Evolutionary conservation across 2,113 vertebrate species (phyloP).

Genomic region (Pelvicachromis taeniatus): DNA sequence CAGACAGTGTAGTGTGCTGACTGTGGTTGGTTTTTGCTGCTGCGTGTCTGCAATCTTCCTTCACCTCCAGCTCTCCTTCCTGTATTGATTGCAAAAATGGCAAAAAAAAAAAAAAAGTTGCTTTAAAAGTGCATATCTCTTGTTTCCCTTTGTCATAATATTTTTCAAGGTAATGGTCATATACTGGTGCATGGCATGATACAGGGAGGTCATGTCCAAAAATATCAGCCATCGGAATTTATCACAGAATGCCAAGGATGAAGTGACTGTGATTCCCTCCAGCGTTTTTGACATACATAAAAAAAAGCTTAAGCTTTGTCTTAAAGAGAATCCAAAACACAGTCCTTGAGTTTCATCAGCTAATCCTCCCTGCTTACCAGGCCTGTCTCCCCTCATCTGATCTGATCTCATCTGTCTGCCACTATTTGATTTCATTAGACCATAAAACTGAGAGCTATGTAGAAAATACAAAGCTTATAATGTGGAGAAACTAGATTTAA

Average conservation of each 20-base stretch:
- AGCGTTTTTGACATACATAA: background rate
- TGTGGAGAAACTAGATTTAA: background rate
- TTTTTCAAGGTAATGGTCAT: slow-evolving; percentile 19
- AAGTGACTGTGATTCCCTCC: background rate
- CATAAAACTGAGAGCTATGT: background rate
- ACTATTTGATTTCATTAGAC: background rate
- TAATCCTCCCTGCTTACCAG: background rate
- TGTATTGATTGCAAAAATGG: slow-evolving; percentile 11
- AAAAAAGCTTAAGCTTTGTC: background rate
- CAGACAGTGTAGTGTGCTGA: background rate
- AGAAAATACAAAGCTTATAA: background rate
- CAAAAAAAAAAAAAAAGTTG: background rate
- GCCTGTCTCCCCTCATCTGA: background rate
- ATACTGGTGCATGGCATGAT: background rate
- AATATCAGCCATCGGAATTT: background rate
- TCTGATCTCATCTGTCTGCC: background rate
- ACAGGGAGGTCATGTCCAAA: slow-evolving; percentile 23
- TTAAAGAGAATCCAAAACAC: background rate
- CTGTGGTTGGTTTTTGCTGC: background rate
- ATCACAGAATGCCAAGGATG: background rate
- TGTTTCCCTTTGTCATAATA: slow-evolving; percentile 3
- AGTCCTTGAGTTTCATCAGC: slow-evolving; percentile 2
- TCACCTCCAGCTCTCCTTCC: slow-evolving; percentile 18
- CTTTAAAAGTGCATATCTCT: slow-evolving; percentile 12
- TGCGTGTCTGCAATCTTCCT: background rate